Evolutionary conservation across 2,888 invertebrate species (phyloP).

Genomic region (Chesias legatella): DNA sequence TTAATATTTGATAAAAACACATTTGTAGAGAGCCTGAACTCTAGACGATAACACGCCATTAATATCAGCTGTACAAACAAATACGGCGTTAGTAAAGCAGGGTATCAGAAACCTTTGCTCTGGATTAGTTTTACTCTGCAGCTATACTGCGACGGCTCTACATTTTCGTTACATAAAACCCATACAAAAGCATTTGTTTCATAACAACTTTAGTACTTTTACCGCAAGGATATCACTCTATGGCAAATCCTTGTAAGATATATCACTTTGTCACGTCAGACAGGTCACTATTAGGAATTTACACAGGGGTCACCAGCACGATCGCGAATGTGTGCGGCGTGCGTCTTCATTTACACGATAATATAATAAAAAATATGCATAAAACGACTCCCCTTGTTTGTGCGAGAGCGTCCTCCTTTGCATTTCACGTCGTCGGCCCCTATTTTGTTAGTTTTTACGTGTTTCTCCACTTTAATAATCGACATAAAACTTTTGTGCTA

Average conservation of each 20-base stretch:
- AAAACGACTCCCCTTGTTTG: slow-evolving; percentile 70
- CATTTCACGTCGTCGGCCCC: slow-evolving; percentile 71
- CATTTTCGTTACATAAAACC: slow-evolving; percentile 9
- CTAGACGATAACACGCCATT: no score
- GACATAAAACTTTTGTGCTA: slow-evolving; percentile 50
- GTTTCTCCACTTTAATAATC: slow-evolving; percentile 45
- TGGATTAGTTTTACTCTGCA: slow-evolving; percentile 6
- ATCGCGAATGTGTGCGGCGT: slow-evolving; percentile 51
- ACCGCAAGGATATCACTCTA: slow-evolving; percentile 2
- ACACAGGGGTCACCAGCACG: slow-evolving; percentile 53
- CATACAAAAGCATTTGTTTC: slow-evolving; percentile 8
- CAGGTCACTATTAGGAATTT: slow-evolving; percentile 46
- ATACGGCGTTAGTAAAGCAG: background rate
- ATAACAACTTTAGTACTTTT: background rate
- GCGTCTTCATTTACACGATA: slow-evolving; percentile 40
- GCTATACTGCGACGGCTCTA: slow-evolving; percentile 8
- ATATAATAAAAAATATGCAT: slow-evolving; percentile 36
- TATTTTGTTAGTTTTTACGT: slow-evolving; percentile 50
- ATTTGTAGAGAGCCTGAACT: no score
- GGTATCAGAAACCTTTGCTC: background rate
- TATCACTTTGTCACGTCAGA: slow-evolving; percentile 53
- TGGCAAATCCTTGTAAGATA: slow-evolving; percentile 25
- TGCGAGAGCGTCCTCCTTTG: slow-evolving; percentile 76
- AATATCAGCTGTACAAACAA: slow-evolving; percentile 28
- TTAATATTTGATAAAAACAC: no score